Evolutionary conservation across 2,888 invertebrate genomes (phyloP), one percentile per base, ranked within the genome.

Genomic region (Campoplex nolae): DNA sequence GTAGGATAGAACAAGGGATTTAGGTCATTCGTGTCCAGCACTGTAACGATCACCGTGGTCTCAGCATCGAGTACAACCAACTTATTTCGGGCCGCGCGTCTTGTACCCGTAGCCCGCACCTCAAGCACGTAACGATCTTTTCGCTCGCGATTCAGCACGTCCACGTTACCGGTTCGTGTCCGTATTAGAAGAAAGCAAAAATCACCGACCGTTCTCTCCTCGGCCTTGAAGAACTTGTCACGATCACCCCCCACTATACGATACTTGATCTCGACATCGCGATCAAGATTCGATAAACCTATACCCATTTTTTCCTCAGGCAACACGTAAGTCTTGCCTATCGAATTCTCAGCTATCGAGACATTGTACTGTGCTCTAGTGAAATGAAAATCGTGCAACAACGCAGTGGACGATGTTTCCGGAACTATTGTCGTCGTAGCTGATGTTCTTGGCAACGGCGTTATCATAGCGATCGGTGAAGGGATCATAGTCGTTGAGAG

Each of bases 1-100:
- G 97, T 97, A 38, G 98, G 98, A 94, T 98, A 98, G 95, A 99
- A 99, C 51, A 99, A 95, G 58, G 99, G 99, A 94, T 97, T 98
- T 89, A 99, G 96, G 94, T 99, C 99, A 95, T 98, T 98, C 82
- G 97, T 97, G 95, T 98, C 98, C 84, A 97, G 95, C 83, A 98
- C 96, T 88, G 95, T 96, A 56, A 98, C 96, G 82, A 96, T 95
- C 58, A 98, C 96, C 51, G 95, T 95, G 16, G 97, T 95, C 92
- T 97, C 97, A 77, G 98, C 96, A 88, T 96, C 95, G 83, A 95
- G 94, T 88, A 95, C 76, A 51, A 90, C 90, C 90, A 92, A 84
- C 90, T 92, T 96, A 91, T 95, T 96, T 89, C 96, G 96, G 11
- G 95, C 94, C 93, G 96, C 95, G 90, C 95, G 92, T 93, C 96